Evolutionary conservation across 2,888 invertebrate genomes (phyloP), one percentile per base, ranked within the genome.

Genomic region (Melanotus villosus): DNA sequence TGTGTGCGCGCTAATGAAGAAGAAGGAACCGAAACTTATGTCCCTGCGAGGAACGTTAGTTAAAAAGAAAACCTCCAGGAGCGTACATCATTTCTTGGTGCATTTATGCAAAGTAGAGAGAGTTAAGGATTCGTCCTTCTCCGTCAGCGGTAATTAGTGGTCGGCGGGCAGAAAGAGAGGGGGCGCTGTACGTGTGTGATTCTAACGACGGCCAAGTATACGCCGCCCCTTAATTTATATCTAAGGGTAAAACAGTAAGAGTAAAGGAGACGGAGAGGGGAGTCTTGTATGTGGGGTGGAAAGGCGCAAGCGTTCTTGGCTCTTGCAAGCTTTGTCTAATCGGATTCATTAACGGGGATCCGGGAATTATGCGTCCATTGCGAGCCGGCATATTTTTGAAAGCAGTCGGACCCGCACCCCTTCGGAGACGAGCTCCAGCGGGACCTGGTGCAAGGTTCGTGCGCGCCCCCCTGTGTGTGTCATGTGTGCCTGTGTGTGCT

Each of bases 301-400:
- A 73, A 78, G 76, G 84, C 85, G 84, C 84, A 82, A 82, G 84
- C 85, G 84, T 84, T 83, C 83, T 84, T 82, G 82, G 81, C 82
- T 82, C 82, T 83, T 80, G 81, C 80, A 83, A 82, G 84, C 84
- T 85, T 84, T 85, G 84, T 86, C 86, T 87, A 87, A 87, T 87
- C 87, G 87, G 87, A 87, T 87, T 87, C 87, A 87, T 87, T 87
- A 87, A 87, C 86, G 84, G 85, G 85, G 85, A 85, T 85, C 86
- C 85, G 82, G 85, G 86, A 86, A 86, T 86, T 85, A 86, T 86
- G 86, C 86, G 85, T 85, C 85, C 86, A 85, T 85, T 85, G 84
- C 85, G 83, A 85, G 84, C 85, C 85, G 84, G 84, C 84, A 85
- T 85, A 85, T 85, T 85, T 85, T 85, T 85, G 84, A 84, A 84